A percentile compares a stretch with the other conserved stretches of the same genome.
Conservation (phyloP, 1,140 invertebrate genomes). For the Dryas iulia region DNA sequence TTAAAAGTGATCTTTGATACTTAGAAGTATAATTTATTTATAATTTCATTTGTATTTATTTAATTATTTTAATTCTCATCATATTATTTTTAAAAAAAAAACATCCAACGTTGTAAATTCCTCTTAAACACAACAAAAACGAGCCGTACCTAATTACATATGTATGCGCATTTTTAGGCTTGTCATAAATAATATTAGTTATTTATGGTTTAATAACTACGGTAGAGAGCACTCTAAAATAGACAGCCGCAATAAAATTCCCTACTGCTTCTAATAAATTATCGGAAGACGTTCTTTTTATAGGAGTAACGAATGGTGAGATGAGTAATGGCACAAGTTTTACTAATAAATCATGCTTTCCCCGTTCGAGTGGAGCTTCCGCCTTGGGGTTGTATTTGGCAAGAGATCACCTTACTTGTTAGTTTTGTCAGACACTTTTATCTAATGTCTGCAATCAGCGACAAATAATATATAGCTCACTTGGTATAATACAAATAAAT, state of each 20-base stretch:
- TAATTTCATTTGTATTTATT: too few species aligned
- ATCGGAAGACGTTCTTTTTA: constrained; percentile 75
- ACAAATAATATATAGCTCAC: constrained; percentile 10
- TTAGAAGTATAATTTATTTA: too few species aligned
- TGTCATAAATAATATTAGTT: constrained; percentile 40
- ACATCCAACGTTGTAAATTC: neutral
- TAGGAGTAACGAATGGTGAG: constrained; percentile 76
- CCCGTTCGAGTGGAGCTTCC: constrained; percentile 59
- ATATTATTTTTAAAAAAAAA: neutral
- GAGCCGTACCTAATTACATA: neutral
- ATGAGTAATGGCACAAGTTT: constrained; percentile 77
- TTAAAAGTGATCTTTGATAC: too few species aligned
- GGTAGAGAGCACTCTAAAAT: constrained; percentile 54
- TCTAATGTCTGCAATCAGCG: constrained; percentile 54
- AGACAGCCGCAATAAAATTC: constrained; percentile 69
- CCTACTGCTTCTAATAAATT: constrained; percentile 70
- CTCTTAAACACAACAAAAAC: neutral
- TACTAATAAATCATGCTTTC: constrained; percentile 73
- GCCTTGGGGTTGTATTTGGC: constrained; percentile 62
- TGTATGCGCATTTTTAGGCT: constrained; percentile 6
- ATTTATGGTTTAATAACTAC: constrained; percentile 55
- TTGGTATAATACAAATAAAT: neutral
- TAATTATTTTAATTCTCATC: neutral
- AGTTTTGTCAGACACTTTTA: constrained; percentile 61
- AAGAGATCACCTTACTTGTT: constrained; percentile 54